Evolutionary conservation across 1,140 invertebrate genomes (phyloP), one percentile per base, ranked within the genome.

Genomic region (Acromyrmex echinatior): DNA sequence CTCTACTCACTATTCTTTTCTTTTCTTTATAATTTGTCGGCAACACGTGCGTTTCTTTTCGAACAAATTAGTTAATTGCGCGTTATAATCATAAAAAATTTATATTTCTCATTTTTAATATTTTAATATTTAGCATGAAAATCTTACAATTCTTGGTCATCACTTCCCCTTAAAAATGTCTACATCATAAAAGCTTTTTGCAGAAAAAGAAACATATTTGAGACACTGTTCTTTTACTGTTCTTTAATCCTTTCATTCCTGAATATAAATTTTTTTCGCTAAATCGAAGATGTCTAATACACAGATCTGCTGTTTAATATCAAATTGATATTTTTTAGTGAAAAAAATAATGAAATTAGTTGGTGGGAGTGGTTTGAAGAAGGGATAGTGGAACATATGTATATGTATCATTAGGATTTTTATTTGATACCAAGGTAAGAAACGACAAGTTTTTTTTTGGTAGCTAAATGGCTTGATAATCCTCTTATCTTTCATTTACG

Each of bases 81-180:
- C 14, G 70, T n/a, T 73, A 4, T 76, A 10, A 12, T 51, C 0
- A 39, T 14, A 21, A 58, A 25, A 35, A 21, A 21, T 21, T 58
- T 56, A 58, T 2, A 4, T 39, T 10, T 35, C 28, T 7, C 1
- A 76, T 10, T 35, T 58, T 76, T 76, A 2, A 53, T 76, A 76
- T 76, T 35, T 39, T 35, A 74, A 74, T 58, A 28, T 74, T 74
- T 35, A 74, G 7, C 21, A 53, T 18, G n/a, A 68, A 2, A 12
- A 51, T 4, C n/a, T 73, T 3, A 12, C 25, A 21, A 73, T 28
- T 31, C 3, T 71, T 12, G 39, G 6, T 71, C 6, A 16, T 51
- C 2, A 14, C 0, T 28, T 51, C 10, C 3, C 14, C 3, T 3
- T 12, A 53, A 28, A 71, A 71, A 68, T 45, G 0, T 68, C n/a